These are phyloP conservation scores for Oxyscelio sp. DNA, from an alignment of 2,888 invertebrate genomes.

Conservation along the genomic window DNA sequence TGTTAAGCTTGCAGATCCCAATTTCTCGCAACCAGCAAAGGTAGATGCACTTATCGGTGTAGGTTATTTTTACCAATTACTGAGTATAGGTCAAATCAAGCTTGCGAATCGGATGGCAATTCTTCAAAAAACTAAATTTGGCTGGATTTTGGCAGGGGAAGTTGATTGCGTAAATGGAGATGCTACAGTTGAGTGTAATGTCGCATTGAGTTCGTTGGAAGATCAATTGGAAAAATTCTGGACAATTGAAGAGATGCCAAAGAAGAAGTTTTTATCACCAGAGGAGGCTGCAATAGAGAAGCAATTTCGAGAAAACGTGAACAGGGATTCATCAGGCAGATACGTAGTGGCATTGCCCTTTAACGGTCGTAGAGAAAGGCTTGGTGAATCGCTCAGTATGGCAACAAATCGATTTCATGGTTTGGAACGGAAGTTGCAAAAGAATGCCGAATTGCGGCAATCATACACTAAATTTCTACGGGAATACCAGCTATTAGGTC, in stretches of 20 bases:
- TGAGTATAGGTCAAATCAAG: slow-evolving; percentile 57
- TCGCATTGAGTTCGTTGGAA: neutral
- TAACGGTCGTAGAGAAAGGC: neutral
- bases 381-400: neutral
- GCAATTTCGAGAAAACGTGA: slow-evolving; percentile 8
- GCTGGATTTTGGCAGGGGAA: slow-evolving; percentile 58
- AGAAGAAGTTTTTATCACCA: neutral
- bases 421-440: neutral
- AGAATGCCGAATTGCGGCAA: neutral
- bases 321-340: neutral
- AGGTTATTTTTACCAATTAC: slow-evolving; percentile 49
- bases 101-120: slow-evolving; percentile 25
- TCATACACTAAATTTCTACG: neutral
- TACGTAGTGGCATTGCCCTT: slow-evolving; percentile 27
- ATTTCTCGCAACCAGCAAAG: slow-evolving; percentile 50
- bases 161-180: no score
- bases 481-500: neutral
- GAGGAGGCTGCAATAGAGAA: slow-evolving; percentile 45
- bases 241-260: slow-evolving; percentile 40
- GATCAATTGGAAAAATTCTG: slow-evolving; percentile 35
- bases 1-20: slow-evolving; percentile 66
- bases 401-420: neutral
- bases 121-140: slow-evolving; percentile 62
- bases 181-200: no score
- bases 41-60: slow-evolving; percentile 60